Conservation (phyloP, 2,113 vertebrate genomes). For the Butorides virescens region DNA sequence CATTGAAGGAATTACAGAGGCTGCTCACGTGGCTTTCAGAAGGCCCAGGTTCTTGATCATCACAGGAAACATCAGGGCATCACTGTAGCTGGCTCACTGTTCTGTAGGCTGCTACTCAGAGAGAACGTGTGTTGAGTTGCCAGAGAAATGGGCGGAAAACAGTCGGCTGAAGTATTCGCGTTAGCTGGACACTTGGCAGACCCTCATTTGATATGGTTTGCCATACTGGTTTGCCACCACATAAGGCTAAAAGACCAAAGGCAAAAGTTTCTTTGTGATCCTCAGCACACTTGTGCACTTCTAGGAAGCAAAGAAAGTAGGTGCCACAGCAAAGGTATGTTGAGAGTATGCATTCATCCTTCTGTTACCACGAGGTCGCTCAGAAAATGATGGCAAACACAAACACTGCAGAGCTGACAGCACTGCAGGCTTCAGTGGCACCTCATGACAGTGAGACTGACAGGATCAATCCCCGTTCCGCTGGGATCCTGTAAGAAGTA, state of each 20-base stretch:
- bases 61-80: not conserved
- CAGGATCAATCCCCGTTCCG: not conserved
- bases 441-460: not conserved
- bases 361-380: not conserved
- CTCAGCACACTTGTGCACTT: not conserved
- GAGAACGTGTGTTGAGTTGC: not conserved
- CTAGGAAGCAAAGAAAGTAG: not conserved
- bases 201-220: not conserved
- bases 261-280: not conserved
- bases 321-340: not conserved
- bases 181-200: not conserved
- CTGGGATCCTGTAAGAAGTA: not conserved
- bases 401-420: not conserved
- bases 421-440: not conserved
- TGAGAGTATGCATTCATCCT: not conserved
- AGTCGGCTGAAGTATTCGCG: not conserved
- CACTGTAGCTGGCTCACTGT: not conserved
- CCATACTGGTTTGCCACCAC: not conserved
- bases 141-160: not conserved
- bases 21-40: not conserved
- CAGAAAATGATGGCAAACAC: not conserved
- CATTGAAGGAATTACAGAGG: not conserved
- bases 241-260: not conserved
- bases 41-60: not conserved
- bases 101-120: not conserved